Evolutionary conservation across 2,888 invertebrate species (phyloP), one percentile per base, ranked within the genome.

Genomic region (Archips xylosteana): DNA sequence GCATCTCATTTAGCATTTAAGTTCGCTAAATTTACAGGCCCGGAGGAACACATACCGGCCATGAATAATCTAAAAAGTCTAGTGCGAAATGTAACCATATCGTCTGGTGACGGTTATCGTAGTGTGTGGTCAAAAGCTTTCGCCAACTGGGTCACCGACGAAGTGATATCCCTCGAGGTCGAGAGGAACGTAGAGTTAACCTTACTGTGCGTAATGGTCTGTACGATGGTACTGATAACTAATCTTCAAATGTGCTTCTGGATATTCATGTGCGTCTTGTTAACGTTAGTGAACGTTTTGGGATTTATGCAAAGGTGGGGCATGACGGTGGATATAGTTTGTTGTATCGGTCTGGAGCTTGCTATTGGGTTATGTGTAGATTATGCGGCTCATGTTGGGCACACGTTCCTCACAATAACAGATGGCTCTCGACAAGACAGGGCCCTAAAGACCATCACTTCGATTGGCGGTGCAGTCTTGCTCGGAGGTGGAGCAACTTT

Each of bases 321-420:
- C 4, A 94, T 97, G 85, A 97, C 97, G 3, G 96, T 98, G 54
- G 97, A 98, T 85, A 96, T 97, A 68, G 97, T 97, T 10, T 97
- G 97, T 69, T 97, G 97, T 83, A 97, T 98, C 71, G 97, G 97
- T 42, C 91, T 98, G 12, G 97, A 97, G 82, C 92, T 98, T 47
- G 97, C 97, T 3, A 96, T 97, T 75, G 98, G 98, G 66, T 92
- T 98, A 67, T 97, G 97, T 82, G 97, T 98, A 0, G 98, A 98
- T 88, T 98, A 97, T 81, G 97, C 97, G 0, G 97, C 97, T 2
- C 97, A 97, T 83, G 96, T 97, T 6, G 97, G 97, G 0, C 97
- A 97, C 83, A 96, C 97, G 3, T 98, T 97, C 87, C 94, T 98
- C 80, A 96, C 96, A 2, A 89, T 95, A 23, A 88, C 92, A 23